phyloP scores from a whole-genome alignment of 2,113 vertebrate genomes.

The Semicossyphus pulcher region DNA sequence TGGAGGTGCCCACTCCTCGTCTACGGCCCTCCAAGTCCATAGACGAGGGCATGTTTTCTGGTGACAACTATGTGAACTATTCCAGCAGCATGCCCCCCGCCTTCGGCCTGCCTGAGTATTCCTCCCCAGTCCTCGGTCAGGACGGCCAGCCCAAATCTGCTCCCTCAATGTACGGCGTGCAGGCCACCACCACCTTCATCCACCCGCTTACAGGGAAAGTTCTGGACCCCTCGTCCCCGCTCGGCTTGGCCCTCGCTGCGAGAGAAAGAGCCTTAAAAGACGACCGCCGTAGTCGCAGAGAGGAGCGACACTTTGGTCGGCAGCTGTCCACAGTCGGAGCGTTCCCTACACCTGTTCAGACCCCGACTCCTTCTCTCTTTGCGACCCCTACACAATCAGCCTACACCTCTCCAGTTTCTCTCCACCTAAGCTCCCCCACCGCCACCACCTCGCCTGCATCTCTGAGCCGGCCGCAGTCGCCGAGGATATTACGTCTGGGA shows the following conservation, averaged over 20 bases:
- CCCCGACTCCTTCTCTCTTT: constrained; percentile 72
- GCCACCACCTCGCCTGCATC: constrained; percentile 76
- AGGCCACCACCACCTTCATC: constrained; percentile 86
- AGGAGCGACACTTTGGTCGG: constrained; percentile 83
- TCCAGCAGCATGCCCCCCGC: constrained; percentile 85
- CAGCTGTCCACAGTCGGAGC: constrained; percentile 81
- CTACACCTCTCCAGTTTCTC: constrained; percentile 81
- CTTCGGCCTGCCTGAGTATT: constrained; percentile 85
- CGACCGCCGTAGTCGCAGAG: constrained; percentile 82
- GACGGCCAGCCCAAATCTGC: constrained; percentile 81
- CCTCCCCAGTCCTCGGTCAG: constrained; percentile 74
- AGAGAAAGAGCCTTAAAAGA: constrained; percentile 91
- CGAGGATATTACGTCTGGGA: constrained; percentile 79
- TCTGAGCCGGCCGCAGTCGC: constrained; percentile 81
- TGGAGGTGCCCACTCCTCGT: constrained; percentile 82
- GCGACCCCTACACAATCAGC: constrained; percentile 72
- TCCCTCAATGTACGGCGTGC: constrained; percentile 73
- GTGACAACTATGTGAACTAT: constrained; percentile 87
- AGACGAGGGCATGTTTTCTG: constrained; percentile 92
- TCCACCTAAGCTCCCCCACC: constrained; percentile 71
- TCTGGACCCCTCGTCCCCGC: constrained; percentile 89
- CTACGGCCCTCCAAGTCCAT: constrained; percentile 93
- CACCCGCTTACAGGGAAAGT: constrained; percentile 93
- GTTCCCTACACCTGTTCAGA: constrained; percentile 78
- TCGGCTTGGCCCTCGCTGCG: constrained; percentile 90